Percentiles rank a stretch among this genome's conserved stretches.
Evolutionary conservation across 1,140 invertebrate genomes (phyloP).

Genomic region (Oncopeltus fasciatus): DNA sequence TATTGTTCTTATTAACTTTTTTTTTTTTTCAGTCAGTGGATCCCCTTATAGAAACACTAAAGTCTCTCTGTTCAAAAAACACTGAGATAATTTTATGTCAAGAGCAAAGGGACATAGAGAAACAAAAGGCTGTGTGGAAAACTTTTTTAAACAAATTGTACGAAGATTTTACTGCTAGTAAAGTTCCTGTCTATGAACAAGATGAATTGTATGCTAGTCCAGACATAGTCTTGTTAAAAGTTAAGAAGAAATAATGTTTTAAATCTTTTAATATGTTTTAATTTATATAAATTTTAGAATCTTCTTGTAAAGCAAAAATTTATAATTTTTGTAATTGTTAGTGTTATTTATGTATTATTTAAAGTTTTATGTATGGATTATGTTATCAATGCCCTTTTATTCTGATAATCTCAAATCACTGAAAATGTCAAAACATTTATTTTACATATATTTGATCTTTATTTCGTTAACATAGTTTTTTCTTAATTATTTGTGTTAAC

Average conservation of each 20-base stretch:
- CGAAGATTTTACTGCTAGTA: constrained; percentile 33
- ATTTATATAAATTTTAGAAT: no score
- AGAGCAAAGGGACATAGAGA: constrained; percentile 40
- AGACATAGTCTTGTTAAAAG: constrained; percentile 39
- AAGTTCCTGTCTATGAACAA: constrained; percentile 36
- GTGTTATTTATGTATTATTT: no score
- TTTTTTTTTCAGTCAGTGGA: constrained; percentile 38
- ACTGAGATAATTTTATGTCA: constrained; percentile 39
- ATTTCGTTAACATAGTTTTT: no score
- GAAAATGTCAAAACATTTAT: no score
- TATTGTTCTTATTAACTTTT: neutral
- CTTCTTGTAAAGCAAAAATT: no score
- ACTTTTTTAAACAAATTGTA: constrained; percentile 34
- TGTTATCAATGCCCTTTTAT: no score
- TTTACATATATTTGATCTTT: no score
- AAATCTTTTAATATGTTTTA: no score
- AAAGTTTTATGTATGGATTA: no score
- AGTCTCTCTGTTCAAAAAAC: constrained; percentile 29
- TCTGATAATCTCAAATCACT: no score
- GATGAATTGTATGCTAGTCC: constrained; percentile 37
- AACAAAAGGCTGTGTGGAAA: constrained; percentile 38
- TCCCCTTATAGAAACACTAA: constrained; percentile 37
- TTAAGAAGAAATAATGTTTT: constrained; percentile 29
- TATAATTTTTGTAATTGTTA: no score
- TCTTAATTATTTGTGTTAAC: no score